A percentile compares a stretch with the other conserved stretches of the same genome.
Conservation (phyloP, 1,140 invertebrate genomes). For the Drosophila ogumai region DNA sequence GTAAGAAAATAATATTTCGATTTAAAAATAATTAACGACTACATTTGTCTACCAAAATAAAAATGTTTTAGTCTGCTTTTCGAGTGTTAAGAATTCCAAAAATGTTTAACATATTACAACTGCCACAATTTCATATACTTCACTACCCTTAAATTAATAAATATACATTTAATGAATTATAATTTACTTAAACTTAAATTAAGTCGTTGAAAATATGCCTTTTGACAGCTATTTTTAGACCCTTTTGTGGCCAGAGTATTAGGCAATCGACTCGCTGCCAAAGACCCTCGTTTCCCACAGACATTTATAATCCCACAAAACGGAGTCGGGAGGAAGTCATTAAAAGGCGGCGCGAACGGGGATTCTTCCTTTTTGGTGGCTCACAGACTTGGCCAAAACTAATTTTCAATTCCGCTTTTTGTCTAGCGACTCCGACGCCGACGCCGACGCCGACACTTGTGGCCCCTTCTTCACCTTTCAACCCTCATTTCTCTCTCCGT, state of each 20-base stretch:
- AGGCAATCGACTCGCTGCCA: background rate
- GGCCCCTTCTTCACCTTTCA: conserved; percentile 10
- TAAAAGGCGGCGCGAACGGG: conserved; percentile 46
- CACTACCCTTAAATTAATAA: too few relatives aligned
- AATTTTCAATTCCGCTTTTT: conserved; percentile 69
- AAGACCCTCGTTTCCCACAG: conserved; percentile 14
- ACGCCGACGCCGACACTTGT: conserved; percentile 52
- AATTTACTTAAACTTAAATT: conserved; percentile 4
- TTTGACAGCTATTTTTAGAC: background rate
- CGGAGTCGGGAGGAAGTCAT: conserved; percentile 62
- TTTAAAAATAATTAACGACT: too few relatives aligned
- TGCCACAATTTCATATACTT: background rate
- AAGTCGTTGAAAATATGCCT: too few relatives aligned
- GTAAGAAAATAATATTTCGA: too few relatives aligned
- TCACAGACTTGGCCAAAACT: conserved; percentile 39
- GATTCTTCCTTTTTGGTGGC: conserved; percentile 21
- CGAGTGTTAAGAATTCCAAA: too few relatives aligned
- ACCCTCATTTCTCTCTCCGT: conserved; percentile 3
- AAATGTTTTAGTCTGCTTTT: background rate
- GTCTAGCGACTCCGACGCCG: conserved; percentile 53
- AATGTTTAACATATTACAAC: background rate
- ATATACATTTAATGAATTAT: background rate
- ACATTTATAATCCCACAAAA: conserved; percentile 37
- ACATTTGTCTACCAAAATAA: background rate
- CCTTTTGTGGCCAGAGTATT: conserved; percentile 15